Base-by-base conservation (phyloP, 2,888 invertebrate genomes). In the Lacanobia wlatinum region DNA sequence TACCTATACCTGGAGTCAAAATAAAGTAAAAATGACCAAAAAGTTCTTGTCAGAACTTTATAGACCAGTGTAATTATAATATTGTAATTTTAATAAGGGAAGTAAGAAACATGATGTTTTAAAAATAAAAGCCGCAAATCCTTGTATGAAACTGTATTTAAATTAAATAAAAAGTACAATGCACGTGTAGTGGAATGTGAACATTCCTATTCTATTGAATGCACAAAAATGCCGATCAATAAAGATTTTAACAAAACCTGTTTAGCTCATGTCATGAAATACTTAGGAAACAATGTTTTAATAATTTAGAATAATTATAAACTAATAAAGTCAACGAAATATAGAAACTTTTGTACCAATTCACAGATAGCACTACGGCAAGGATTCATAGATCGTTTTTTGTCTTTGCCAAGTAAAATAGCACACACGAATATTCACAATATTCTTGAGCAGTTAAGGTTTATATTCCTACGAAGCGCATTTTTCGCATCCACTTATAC, bases 141-240 rank as follows among this genome's bases (percentile, higher is more conserved):
- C 40, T 23, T 55, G 28, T 55, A 43, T 3, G 58, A 18, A 73
- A 73, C 65, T 82, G 64, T 78, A 82, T 71, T 80, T 71, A 59
- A 75, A 70, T 53, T 12, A 72, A 67, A 74, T 69, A 64, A 60
- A 74, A 73, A 67, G 53, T 64, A 69, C 74, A 75, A 75, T 61
- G 72, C 78, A 73, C 56, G 43, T 75, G 61, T 59, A 62, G 66
- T 69, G 78, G 75, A 81, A 81, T 81, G 81, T 64, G 43, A 21
- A 69, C 79, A 81, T 81, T 78, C 81, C 82, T 58, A 59, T 66
- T 68, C n/a, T 69, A 65, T 64, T 52, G 59, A 60, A 65, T 28
- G 55, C 67, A 72, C 38, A 38, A 50, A 66, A 77, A 80, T 81
- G 77, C 73, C 2, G n/a, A 59, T 14, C 16, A 38, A 34, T 58